Evolutionary conservation across 2,888 invertebrate species (phyloP), one percentile per base, ranked within the genome.

Genomic region (Eumerus sabulonum): DNA sequence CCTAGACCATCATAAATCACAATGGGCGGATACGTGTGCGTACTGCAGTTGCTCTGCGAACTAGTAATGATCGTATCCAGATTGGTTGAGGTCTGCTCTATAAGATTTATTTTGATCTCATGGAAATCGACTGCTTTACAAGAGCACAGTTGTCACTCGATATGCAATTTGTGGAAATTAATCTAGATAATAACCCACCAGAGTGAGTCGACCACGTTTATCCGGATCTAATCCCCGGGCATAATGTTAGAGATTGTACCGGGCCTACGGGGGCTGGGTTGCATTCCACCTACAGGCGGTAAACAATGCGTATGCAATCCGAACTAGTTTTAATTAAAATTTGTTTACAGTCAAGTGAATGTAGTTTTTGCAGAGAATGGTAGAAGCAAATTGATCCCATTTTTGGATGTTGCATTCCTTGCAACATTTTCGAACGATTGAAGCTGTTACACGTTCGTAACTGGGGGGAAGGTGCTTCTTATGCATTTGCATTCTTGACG

Each of bases 181-280:
- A 74, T 76, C 42, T 56, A 38, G 62, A 56, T 62, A 53, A 64
- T 54, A 70, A 64, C 27, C 47, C n/a, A n/a, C n/a, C n/a, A n/a
- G n/a, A n/a, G n/a, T n/a, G n/a, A n/a, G n/a, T n/a, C 14, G 12
- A 48, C 64, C 60, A 47, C 13, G 35, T 60, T 60, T 60, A 50
- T 36, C 60, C 48, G 48, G 56, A 62, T 19, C 27, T 27, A 27
- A 27, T 27, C 27, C 7, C 7, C 60, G 18, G n/a, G n/a, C n/a
- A n/a, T n/a, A n/a, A n/a, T n/a, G n/a, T n/a, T 16, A 13, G 47
- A 36, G 44, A 44, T 42, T 38, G 64, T 42, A 54, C 48, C 50
- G 48, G n/a, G 42, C 18, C 48, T 14, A 13, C 35, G 42, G 5
- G 11, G 19, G 40, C 3, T 27, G 2, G 27, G 27, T 27, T 45